These are phyloP conservation scores for Monomorium pharaonis DNA, from an alignment of 1,140 invertebrate species.

Conservation along the genomic window DNA sequence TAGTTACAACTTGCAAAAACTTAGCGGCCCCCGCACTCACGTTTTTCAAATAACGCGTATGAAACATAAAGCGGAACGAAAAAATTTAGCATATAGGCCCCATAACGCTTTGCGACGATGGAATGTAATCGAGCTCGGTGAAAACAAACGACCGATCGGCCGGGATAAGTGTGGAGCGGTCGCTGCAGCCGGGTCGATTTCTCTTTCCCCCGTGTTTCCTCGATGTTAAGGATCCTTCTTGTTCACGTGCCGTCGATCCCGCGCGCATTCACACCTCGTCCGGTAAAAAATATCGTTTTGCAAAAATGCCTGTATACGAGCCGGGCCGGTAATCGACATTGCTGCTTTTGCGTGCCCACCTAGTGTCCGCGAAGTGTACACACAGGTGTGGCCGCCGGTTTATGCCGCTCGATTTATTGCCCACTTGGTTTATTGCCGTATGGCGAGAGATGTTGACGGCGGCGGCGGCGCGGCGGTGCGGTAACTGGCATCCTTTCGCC, in stretches of 20 bases:
- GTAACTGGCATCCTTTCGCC: conserved; percentile 58
- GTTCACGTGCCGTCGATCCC: neutral
- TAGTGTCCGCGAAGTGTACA: conserved; percentile 35
- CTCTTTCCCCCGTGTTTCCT: neutral
- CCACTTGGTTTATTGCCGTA: conserved; percentile 62
- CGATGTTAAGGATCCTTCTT: conserved; percentile 12
- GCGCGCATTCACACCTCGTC: neutral
- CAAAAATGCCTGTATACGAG: neutral
- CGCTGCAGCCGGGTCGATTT: neutral
- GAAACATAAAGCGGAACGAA: conserved; percentile 15
- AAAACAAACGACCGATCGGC: conserved; percentile 15
- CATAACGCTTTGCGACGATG: neutral
- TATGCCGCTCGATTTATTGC: conserved; percentile 70
- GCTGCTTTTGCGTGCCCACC: conserved; percentile 58
- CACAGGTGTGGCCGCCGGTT: conserved; percentile 70
- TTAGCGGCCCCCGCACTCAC: neutral
- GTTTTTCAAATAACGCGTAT: neutral
- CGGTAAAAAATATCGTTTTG: conserved; percentile 53
- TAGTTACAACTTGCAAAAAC: conserved; percentile 14
- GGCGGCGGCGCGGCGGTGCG: conserved; percentile 21
- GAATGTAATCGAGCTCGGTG: conserved; percentile 16
- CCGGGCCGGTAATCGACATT: conserved; percentile 9
- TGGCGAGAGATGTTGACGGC: conserved; percentile 49
- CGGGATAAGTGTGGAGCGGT: neutral
- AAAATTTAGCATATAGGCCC: neutral